phyloP scores from a whole-genome alignment of 2,888 invertebrate species.

The Leptinotarsa tumamoca region DNA sequence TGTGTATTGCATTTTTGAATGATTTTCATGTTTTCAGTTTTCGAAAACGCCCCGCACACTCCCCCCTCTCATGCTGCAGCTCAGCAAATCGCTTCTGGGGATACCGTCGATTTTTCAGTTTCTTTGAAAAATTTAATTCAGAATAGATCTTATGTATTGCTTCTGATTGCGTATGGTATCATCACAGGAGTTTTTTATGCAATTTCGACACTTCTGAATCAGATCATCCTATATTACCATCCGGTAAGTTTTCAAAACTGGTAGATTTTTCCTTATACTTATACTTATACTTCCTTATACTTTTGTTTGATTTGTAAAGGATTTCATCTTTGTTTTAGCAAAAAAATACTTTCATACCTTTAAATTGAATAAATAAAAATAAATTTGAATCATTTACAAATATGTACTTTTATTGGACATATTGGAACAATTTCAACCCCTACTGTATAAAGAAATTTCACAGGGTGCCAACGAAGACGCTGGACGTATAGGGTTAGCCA shows the following conservation, averaged over 20 bases:
- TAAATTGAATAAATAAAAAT: too few species aligned
- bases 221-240: slow-evolving; percentile 86
- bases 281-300: background rate
- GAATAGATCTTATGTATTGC: slow-evolving; percentile 84
- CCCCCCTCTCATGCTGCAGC: slow-evolving; percentile 94
- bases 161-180: slow-evolving; percentile 90
- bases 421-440: too few species aligned
- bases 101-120: slow-evolving; percentile 73
- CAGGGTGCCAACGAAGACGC: slow-evolving; percentile 81
- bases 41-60: slow-evolving; percentile 86
- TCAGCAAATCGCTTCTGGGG: slow-evolving; percentile 70
- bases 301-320: too few species aligned
- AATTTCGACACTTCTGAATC: slow-evolving; percentile 93
- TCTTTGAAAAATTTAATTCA: slow-evolving; percentile 82
- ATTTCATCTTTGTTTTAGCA: too few species aligned
- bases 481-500: slow-evolving; percentile 90
- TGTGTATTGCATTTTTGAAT: background rate
- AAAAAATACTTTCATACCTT: too few species aligned
- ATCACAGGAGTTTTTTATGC: slow-evolving; percentile 98
- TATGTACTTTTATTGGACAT: too few species aligned
- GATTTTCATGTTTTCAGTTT: slow-evolving; percentile 74
- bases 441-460: slow-evolving; percentile 46
- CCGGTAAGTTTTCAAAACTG: slow-evolving; percentile 71
- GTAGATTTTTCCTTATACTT: background rate
- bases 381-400: too few species aligned